phyloP scores from a whole-genome alignment of 2,888 invertebrate genomes.

The Apamea anceps region DNA sequence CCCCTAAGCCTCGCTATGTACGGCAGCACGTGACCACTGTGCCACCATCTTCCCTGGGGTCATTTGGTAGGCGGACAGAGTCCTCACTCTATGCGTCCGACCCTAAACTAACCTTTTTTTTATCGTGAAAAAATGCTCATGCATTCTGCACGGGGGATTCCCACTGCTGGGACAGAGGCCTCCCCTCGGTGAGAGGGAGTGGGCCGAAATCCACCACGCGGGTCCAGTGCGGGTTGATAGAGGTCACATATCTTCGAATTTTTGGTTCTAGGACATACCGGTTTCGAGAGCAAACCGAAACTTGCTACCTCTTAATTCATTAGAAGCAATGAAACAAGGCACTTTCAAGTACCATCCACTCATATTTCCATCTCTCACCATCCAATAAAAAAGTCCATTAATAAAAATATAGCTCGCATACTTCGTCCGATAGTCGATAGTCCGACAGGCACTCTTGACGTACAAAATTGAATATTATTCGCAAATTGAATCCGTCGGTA shows the following conservation, averaged over 20 bases:
- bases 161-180: not conserved
- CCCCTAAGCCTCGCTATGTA: too few relatives aligned
- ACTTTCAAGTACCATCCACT: constrained; percentile 4
- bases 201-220: not conserved
- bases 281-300: not conserved
- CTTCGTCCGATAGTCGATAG: constrained; percentile 62
- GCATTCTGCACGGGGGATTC: not conserved
- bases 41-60: too few relatives aligned
- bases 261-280: not conserved
- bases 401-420: constrained; percentile 52
- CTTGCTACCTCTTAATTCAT: not conserved
- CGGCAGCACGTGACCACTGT: too few relatives aligned
- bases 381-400: constrained; percentile 45
- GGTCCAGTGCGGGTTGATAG: not conserved
- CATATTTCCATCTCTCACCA: not conserved
- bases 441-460: constrained; percentile 54
- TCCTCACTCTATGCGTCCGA: too few relatives aligned
- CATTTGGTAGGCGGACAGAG: too few relatives aligned
- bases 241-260: not conserved
- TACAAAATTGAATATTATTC: constrained; percentile 84
- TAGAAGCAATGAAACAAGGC: not conserved
- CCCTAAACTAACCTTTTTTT: too few relatives aligned
- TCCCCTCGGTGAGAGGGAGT: not conserved
- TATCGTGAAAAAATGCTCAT: too few relatives aligned
- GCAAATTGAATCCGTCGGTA: constrained; percentile 81